phyloP scores from a whole-genome alignment of 2,888 invertebrate species.

The Nymphalis c-album region DNA sequence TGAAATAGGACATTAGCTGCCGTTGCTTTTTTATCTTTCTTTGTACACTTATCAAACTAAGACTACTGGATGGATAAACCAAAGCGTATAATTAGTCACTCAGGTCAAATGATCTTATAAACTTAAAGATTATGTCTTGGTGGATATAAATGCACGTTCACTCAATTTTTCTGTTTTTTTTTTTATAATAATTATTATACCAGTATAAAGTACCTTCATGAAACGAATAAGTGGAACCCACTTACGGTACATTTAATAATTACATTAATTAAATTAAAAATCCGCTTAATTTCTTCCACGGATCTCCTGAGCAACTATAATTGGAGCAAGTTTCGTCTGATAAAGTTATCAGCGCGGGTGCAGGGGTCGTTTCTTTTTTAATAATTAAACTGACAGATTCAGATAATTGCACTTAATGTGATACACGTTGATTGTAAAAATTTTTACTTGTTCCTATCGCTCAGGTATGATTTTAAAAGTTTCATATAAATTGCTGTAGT shows the following conservation, averaged over 20 bases:
- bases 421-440: neutral
- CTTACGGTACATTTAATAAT: neutral
- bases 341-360: slow-evolving; percentile 29
- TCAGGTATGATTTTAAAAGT: neutral
- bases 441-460: neutral
- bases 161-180: no score
- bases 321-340: slow-evolving; percentile 28
- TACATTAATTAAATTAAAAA: neutral
- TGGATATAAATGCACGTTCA: no score
- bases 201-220: no score
- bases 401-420: slow-evolving; percentile 24
- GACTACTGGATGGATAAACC: no score
- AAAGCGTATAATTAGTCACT: no score
- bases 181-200: no score
- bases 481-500: no score
- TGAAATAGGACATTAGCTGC: no score
- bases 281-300: neutral
- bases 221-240: neutral
- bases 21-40: no score
- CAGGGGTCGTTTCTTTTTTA: slow-evolving; percentile 32
- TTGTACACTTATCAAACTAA: no score
- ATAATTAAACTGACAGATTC: slow-evolving; percentile 11
- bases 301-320: slow-evolving; percentile 9
- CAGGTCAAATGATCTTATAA: no score
- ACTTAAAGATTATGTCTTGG: no score